These are phyloP conservation scores for Anas platyrhynchos DNA, from an alignment of 2,113 vertebrate species.

Conservation along the genomic window DNA sequence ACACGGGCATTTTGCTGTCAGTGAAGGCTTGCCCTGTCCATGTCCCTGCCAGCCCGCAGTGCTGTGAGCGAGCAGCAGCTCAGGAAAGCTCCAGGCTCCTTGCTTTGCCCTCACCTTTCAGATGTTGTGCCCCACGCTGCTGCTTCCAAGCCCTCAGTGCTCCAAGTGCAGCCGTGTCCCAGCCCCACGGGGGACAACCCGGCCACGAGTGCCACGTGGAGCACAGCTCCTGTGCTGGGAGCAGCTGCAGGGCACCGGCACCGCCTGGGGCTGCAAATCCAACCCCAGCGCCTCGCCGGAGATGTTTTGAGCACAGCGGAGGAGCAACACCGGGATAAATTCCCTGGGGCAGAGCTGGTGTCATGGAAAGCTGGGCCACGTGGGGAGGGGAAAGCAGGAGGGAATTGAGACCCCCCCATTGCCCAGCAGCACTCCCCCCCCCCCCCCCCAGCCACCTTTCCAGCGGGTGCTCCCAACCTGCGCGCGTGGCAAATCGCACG, in stretches of 20 bases:
- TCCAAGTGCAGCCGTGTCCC: background rate
- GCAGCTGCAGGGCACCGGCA: background rate
- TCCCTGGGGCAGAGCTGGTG: background rate
- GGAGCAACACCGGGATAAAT: background rate
- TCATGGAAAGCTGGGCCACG: background rate
- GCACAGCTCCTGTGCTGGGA: background rate
- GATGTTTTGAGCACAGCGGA: background rate
- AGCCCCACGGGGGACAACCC: too few relatives aligned
- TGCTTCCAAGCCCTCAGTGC: background rate
- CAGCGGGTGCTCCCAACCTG: background rate
- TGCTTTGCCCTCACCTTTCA: rapidly evolving
- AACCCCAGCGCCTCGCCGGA: background rate
- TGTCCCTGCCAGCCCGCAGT: background rate
- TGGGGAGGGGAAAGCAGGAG: background rate
- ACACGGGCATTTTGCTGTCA: background rate
- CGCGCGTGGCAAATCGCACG: rapidly evolving
- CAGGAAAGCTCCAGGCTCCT: background rate
- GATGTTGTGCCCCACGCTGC: rapidly evolving
- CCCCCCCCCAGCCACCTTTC: background rate
- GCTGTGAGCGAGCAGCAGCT: background rate
- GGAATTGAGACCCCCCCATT: rapidly evolving
- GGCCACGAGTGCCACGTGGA: background rate
- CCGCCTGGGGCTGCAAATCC: background rate
- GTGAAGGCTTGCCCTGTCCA: background rate
- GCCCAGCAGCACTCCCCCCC: background rate